Base-by-base conservation (phyloP, 2,888 invertebrate species). In the Aproaerema taeniolella region DNA sequence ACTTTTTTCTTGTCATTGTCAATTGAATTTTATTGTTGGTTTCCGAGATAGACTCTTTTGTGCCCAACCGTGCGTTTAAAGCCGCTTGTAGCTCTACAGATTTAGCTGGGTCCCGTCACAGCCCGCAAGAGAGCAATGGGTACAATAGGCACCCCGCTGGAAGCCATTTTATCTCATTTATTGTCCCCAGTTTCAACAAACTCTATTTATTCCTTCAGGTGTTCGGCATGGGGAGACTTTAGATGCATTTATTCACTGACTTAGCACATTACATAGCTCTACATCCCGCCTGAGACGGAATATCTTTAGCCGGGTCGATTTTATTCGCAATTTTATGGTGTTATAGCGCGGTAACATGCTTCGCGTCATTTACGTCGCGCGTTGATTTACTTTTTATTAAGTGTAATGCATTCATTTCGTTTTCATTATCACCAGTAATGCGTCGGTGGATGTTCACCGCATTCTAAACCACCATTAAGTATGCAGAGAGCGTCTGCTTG, bases 11-110 rank as follows among this genome's bases (percentile, higher is more conserved):
- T 68, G 69, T 73, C 73, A 78, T 82, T 82, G 85, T 83, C 82
- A 82, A 82, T 82, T 82, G 81, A 82, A 79, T 78, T 81, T 86
- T 85, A 85, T 85, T 82, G 83, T 82, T 69, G 78, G 82, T 80
- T 85, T 81, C 79, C 72, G 66, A 77, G 78, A 81, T 78, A 74
- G 66, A 64, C 69, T 69, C 82, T 81, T 82, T 85, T 85, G 80
- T 83, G 79, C 66, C 57, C 69, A 80, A 76, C 79, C 77, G 82
- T 75, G 82, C 85, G 85, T 77, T 72, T 67, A 77, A 83, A 82
- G 79, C 78, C 68, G 73, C 73, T 79, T 76, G 79, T 77, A 71
- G 61, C 67, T 61, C 59, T 50, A 61, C 57, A 67, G 63, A 68
- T 52, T 61, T 54, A 50, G 58, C 50, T 52, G 52, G 53, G 61